Evolutionary conservation across 2,797 vertebrate species (phyloP).

Genomic region (Enteromius fasciolatus): DNA sequence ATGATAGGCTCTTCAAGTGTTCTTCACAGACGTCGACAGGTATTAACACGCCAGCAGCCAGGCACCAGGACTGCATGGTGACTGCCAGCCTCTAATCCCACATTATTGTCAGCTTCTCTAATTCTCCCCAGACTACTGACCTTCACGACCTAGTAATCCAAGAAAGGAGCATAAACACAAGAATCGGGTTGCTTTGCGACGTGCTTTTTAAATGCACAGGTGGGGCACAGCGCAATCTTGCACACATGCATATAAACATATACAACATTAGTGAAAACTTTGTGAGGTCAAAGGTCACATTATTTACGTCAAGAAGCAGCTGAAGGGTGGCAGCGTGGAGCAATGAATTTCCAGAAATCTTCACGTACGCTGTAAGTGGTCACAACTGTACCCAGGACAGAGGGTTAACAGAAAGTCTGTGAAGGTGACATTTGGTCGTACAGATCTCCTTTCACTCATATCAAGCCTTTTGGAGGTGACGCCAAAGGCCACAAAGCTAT

Average conservation of each 20-base stretch:
- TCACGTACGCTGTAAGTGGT: conserved; percentile 10
- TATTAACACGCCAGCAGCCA: conserved; percentile 26
- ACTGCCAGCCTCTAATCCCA: conserved; percentile 58
- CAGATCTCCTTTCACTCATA: conserved; percentile 74
- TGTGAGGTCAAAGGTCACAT: conserved; percentile 68
- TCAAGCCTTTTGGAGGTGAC: conserved; percentile 59
- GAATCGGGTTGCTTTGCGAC: conserved; percentile 70
- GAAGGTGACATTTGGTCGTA: conserved; percentile 68
- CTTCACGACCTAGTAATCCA: conserved; percentile 54
- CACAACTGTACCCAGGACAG: conserved; percentile 59
- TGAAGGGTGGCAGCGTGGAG: conserved; percentile 36
- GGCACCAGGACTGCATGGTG: conserved; percentile 41
- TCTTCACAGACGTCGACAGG: conserved; percentile 4
- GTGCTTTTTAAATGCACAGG: conserved; percentile 65
- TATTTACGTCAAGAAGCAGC: conserved; percentile 67
- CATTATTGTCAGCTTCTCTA: conserved; percentile 66
- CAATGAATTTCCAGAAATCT: conserved; percentile 50
- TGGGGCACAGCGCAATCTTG: conserved; percentile 51
- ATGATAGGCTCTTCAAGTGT: background rate
- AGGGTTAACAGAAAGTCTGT: conserved; percentile 64
- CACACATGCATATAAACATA: conserved; percentile 7
- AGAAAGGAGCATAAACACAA: conserved; percentile 50
- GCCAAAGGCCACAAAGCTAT: conserved; percentile 66
- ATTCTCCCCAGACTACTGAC: conserved; percentile 61
- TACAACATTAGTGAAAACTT: conserved; percentile 46